Evolutionary conservation across 1,140 invertebrate genomes (phyloP), one percentile per base, ranked within the genome.

Genomic region (Manduca sexta): DNA sequence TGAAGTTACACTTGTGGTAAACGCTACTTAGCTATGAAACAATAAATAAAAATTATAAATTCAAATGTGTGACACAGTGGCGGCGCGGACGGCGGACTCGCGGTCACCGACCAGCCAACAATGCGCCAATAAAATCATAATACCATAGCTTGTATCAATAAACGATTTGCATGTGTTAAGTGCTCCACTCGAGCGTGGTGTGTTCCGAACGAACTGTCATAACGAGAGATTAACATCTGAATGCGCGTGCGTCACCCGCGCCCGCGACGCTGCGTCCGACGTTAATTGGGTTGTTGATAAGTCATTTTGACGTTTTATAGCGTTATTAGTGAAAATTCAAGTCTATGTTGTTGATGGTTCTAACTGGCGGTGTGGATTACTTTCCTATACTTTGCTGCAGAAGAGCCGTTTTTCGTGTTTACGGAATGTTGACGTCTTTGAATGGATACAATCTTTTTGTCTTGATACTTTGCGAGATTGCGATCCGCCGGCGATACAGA

Each of bases 151-250:
- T 80, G 80, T 76, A 81, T 84, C 74, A 74, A 77, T 79, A 74
- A 73, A 58, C 64, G 69, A 84, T 84, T 84, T 78, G 77, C 80
- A 84, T 84, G 77, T 81, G 74, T 71, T 69, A 74, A 74, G 61
- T 74, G 71, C 61, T 26, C 4, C n/a, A n/a, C n/a, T n/a, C n/a
- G n/a, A 66, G 45, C 57, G 64, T 45, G 48, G 50, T 52, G 61
- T 59, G 55, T 64, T 60, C 56, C 60, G 60, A 52, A 64, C 30
- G 47, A 51, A 38, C 29, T 53, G 55, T 62, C 56, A 40, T 66
- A 59, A 64, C 47, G 56, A 45, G 43, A 56, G 70, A 74, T 80
- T 78, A 62, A 61, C 76, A 78, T 80, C 56, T 73, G 63, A 72
- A 80, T 74, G 73, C 67, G 64, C 68, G 31, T 43, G 69, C 70